Conservation (phyloP, 2,797 vertebrate species). For the Platyrinchus mystaceus region DNA sequence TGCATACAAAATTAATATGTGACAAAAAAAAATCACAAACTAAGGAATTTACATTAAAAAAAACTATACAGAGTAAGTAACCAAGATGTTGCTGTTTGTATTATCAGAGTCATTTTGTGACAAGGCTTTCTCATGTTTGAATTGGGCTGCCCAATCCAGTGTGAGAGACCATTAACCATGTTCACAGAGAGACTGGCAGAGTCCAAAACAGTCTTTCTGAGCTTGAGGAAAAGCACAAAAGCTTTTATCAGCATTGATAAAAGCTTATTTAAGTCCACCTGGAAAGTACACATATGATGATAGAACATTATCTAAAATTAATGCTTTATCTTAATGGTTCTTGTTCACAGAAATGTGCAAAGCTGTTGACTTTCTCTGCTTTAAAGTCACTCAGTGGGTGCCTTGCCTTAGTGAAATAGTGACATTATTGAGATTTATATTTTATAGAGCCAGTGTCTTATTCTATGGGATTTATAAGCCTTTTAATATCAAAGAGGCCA, state of each 20-base stretch:
- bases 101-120: not conserved
- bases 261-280: not conserved
- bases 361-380: not conserved
- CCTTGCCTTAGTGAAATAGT: not conserved
- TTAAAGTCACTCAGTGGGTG: not conserved
- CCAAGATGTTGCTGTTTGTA: not conserved
- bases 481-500: not conserved
- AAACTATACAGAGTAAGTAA: not conserved
- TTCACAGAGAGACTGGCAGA: not conserved
- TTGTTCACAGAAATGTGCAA: not conserved
- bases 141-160: rapidly evolving
- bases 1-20: not conserved
- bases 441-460: not conserved
- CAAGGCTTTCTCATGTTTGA: not conserved
- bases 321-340: not conserved
- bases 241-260: not conserved
- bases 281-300: not conserved
- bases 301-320: not conserved
- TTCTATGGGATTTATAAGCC: not conserved
- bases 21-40: not conserved
- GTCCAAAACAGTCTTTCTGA: not conserved
- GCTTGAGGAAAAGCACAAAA: not conserved
- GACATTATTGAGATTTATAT: not conserved
- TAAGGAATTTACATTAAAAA: not conserved
- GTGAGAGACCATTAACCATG: not conserved